Evolutionary conservation across 2,113 vertebrate genomes (phyloP).

Genomic region (Macrotis lagotis): DNA sequence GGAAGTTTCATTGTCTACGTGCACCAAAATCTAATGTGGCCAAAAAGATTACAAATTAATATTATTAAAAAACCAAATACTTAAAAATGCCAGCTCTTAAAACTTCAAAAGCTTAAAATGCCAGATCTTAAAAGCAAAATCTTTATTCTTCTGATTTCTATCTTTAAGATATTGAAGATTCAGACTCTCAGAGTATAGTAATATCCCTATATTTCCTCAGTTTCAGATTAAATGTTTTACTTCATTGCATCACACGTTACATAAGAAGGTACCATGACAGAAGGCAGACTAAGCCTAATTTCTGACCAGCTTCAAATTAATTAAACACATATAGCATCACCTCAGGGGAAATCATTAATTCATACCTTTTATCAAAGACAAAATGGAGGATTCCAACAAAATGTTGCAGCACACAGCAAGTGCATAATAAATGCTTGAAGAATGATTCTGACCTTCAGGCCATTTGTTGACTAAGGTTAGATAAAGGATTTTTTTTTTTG

Average conservation of each 20-base stretch:
- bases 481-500: background rate
- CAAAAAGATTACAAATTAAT: conserved; percentile 45
- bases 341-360: background rate
- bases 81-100: conserved; percentile 34
- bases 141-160: background rate
- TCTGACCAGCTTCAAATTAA: background rate
- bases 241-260: conserved; percentile 1
- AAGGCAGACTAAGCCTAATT: background rate
- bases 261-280: too few relatives aligned
- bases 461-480: background rate
- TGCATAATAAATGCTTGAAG: background rate
- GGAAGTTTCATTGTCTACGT: conserved; percentile 86
- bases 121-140: conserved; percentile 33
- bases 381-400: background rate
- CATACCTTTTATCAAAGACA: background rate
- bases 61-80: background rate
- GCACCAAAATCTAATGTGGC: conserved; percentile 72
- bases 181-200: background rate
- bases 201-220: conserved; percentile 17
- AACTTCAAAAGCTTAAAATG: too few relatives aligned
- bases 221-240: conserved; percentile 9
- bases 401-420: background rate
- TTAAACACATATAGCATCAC: background rate
- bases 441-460: background rate
- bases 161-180: conserved; percentile 20